phyloP scores from a whole-genome alignment of 2,797 vertebrate genomes.

The Cirrhinus molitorella region DNA sequence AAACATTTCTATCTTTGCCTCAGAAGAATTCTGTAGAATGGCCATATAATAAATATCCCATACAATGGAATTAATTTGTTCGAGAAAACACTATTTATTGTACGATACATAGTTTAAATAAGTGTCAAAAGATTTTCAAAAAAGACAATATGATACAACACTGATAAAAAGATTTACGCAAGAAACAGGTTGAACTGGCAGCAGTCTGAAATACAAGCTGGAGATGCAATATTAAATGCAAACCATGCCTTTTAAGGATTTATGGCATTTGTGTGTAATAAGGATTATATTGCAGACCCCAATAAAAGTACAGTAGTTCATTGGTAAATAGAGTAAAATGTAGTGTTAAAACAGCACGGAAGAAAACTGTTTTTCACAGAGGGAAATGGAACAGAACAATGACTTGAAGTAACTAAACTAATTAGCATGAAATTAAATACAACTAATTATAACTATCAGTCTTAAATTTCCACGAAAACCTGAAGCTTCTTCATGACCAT shows the following conservation, averaged over 20 bases:
- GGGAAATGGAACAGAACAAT: neutral
- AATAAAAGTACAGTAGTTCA: constrained; percentile 19
- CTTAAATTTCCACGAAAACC: neutral
- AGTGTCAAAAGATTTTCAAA: constrained; percentile 50
- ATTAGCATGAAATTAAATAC: constrained; percentile 36
- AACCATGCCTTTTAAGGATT: constrained; percentile 33
- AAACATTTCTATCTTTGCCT: too few relatives aligned
- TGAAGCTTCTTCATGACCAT: neutral
- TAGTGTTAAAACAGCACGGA: constrained; percentile 39
- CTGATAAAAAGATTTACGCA: constrained; percentile 38
- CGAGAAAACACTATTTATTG: constrained; percentile 61
- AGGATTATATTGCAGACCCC: neutral
- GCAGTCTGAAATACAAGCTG: constrained; percentile 19
- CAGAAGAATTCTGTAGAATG: too few relatives aligned
- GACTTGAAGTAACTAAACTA: neutral
- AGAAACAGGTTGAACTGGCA: constrained; percentile 20
- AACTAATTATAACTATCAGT: neutral
- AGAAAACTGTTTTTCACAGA: neutral
- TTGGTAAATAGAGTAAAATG: constrained; percentile 9
- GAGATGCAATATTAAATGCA: constrained; percentile 39
- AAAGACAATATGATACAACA: constrained; percentile 58
- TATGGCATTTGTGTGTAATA: constrained; percentile 29
- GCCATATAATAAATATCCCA: neutral
- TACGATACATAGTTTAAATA: constrained; percentile 62
- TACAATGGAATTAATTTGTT: neutral